Evolutionary conservation across 1,140 invertebrate genomes (phyloP).

Genomic region (Heliconius hermathena): DNA sequence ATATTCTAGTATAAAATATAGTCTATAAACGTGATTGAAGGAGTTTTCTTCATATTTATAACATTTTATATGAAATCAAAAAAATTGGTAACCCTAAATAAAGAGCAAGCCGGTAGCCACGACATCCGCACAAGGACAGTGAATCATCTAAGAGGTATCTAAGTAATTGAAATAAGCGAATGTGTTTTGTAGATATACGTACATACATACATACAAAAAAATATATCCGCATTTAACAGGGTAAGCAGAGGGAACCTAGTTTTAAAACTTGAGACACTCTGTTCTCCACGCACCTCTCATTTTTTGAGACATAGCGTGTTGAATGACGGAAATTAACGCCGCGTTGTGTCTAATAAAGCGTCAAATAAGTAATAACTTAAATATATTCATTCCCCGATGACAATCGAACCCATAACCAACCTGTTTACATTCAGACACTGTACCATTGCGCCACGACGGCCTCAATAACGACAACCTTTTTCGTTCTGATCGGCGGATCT

Average conservation of each 20-base stretch:
- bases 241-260: background rate
- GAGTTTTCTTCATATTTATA: no score
- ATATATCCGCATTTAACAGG: background rate
- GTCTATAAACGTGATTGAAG: no score
- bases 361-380: no score
- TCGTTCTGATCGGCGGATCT: background rate
- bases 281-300: background rate
- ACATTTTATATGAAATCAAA: no score
- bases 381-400: no score
- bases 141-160: constrained; percentile 12
- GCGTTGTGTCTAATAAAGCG: background rate
- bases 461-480: no score
- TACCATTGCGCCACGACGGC: no score
- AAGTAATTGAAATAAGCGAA: constrained; percentile 12
- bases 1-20: no score
- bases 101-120: constrained; percentile 12
- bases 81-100: background rate
- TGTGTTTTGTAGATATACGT: background rate
- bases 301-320: background rate
- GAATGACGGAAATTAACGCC: background rate
- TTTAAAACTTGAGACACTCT: background rate
- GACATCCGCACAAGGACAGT: constrained; percentile 15
- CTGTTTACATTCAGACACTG: no score
- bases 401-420: no score
- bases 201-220: background rate